A percentile compares a stretch with the other conserved stretches of the same genome.
phyloP scores from a whole-genome alignment of 2,113 vertebrate species.

The Siniperca chuatsi region DNA sequence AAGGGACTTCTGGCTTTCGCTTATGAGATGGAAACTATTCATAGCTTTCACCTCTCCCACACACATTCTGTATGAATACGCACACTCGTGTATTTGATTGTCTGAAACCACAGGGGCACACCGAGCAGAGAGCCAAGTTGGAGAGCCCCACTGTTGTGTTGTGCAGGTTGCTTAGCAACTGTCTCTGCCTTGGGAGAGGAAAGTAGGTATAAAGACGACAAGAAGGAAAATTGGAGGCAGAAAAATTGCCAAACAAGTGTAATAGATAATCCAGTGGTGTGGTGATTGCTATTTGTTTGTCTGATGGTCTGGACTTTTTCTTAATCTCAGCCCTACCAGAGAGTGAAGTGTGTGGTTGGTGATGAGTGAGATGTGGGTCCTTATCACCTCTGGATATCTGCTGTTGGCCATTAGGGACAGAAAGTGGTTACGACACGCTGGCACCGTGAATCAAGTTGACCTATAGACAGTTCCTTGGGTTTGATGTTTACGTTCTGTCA shows the following conservation, averaged over 20 bases:
- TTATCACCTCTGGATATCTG: not conserved
- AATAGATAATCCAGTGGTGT: slow-evolving; percentile 56
- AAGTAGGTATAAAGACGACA: slow-evolving; percentile 49
- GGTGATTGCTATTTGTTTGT: slow-evolving; percentile 44
- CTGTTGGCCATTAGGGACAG: not conserved
- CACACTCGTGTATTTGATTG: slow-evolving; percentile 67
- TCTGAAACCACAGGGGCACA: slow-evolving; percentile 70
- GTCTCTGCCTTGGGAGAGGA: slow-evolving; percentile 61
- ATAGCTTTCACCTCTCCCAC: slow-evolving; percentile 66
- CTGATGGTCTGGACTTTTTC: slow-evolving; percentile 25
- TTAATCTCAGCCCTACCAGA: not conserved
- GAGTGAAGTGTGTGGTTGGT: slow-evolving; percentile 5
- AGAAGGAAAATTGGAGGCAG: too few relatives aligned
- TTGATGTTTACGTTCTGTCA: not conserved
- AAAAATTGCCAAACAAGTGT: slow-evolving; percentile 29
- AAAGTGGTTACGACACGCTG: slow-evolving; percentile 10
- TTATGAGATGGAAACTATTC: slow-evolving; percentile 72
- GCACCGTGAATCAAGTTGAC: not conserved
- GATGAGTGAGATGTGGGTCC: not conserved
- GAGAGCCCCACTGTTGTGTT: slow-evolving; percentile 75
- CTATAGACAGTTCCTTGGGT: not conserved
- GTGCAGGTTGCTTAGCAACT: slow-evolving; percentile 79
- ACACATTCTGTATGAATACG: slow-evolving; percentile 30
- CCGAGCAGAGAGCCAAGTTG: slow-evolving; percentile 59
- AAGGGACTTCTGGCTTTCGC: slow-evolving; percentile 55